phyloP scores from a whole-genome alignment of 53 echinoderm and acorn worm species.

The Luidia sarsii region DNA sequence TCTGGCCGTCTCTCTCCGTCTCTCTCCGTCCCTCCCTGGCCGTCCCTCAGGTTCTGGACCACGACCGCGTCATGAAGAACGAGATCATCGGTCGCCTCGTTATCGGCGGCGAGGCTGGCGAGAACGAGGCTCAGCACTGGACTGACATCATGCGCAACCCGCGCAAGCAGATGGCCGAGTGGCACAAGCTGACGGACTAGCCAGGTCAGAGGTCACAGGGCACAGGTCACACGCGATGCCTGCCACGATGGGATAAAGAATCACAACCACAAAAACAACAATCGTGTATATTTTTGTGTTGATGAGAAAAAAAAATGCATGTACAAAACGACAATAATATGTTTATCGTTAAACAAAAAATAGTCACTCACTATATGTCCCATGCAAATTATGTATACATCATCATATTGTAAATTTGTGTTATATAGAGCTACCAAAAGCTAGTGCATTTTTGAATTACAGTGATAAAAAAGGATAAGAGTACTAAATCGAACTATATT shows the following conservation, averaged over 20 bases:
- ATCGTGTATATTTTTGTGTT: constrained; percentile 58
- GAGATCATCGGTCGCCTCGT: constrained; percentile 97
- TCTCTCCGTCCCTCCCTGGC: too few species aligned
- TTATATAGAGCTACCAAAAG: constrained; percentile 6
- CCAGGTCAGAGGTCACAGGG: not conserved
- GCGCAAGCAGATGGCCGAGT: constrained; percentile 94
- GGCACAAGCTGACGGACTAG: constrained; percentile 97
- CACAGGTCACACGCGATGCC: constrained; percentile 30
- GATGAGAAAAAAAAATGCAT: not conserved
- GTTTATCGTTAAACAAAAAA: not conserved
- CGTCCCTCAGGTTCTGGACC: constrained; percentile 74
- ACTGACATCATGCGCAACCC: constrained; percentile 95
- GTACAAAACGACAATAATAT: not conserved
- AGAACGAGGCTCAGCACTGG: constrained; percentile 87
- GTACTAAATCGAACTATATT: too few species aligned
- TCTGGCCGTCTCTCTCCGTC: too few species aligned
- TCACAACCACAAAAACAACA: constrained; percentile 5
- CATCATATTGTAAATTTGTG: not conserved
- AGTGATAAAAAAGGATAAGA: too few species aligned
- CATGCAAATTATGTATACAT: too few species aligned
- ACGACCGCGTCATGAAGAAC: constrained; percentile 99
- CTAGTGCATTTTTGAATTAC: constrained; percentile 14
- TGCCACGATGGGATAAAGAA: not conserved
- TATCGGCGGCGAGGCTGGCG: constrained; percentile 79
- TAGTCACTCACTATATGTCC: too few species aligned